Evolutionary conservation across 1,140 invertebrate species (phyloP), one percentile per base, ranked within the genome.

Genomic region (Choristoneura fumiferana): DNA sequence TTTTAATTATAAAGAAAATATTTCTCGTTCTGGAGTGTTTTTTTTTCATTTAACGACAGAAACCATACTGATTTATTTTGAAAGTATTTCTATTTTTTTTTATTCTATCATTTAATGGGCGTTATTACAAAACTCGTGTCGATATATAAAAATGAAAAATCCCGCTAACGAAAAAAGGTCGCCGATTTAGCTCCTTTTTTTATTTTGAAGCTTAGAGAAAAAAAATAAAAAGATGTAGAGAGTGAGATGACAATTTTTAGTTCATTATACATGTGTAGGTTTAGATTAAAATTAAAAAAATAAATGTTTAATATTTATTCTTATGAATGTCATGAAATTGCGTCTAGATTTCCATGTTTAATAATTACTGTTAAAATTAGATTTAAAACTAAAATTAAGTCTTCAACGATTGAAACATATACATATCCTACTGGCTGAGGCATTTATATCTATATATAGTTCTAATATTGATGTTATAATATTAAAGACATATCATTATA

Each of bases 371-470:
- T 34, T 69, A 74, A 78, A 73, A 62, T 64, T 60, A 65, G 71
- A 60, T 62, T 67, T 62, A 66, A 63, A 69, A 62, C 62, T 63
- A 72, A 68, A 62, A 69, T 49, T 80, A 78, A 81, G 76, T 76
- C 67, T 85, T 84, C 67, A 75, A 74, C 54, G 65, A 77, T 74
- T 73, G 73, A 81, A 81, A 87, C 76, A 68, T 74, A 82, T 81
- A 87, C 80, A 85, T 85, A 87, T 87, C 81, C 62, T 60, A 66
- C 76, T 86, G 85, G 85, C 83, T 86, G 85, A 77, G 83, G 83
- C 82, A 88, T 85, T 84, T 83, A 83, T 65, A 70, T 55, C 58
- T 74, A 71, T 60, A 57, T 71, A 68, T 67, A 58, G 36, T 54
- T 63, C 54, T 65, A 77, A 62, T 73, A 81, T 83, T 61, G 76